phyloP scores from a whole-genome alignment of 2,888 invertebrate species.

The Eristalis arbustorum region DNA sequence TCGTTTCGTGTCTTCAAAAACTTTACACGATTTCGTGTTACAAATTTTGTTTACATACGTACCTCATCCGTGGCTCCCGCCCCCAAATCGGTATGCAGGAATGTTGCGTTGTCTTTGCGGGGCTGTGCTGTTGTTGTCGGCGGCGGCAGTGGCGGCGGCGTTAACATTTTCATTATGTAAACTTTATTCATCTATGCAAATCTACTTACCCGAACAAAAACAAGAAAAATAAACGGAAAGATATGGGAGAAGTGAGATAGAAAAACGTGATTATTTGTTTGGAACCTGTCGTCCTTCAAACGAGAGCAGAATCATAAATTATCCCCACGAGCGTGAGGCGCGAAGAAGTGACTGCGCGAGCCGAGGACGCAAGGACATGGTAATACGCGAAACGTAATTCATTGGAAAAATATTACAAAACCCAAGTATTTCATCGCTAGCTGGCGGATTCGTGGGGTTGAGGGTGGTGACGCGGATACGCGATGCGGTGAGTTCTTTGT shows the following conservation, averaged over 20 bases:
- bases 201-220: slow-evolving; percentile 51
- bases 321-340: slow-evolving; percentile 37
- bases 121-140: neutral
- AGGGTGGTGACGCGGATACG: neutral
- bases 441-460: neutral
- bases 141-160: slow-evolving; percentile 3
- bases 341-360: slow-evolving; percentile 34
- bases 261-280: slow-evolving; percentile 70
- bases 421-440: slow-evolving; percentile 39
- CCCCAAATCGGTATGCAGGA: no score
- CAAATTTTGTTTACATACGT: slow-evolving; percentile 36
- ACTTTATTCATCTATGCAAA: slow-evolving; percentile 71
- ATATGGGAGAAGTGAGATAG: slow-evolving; percentile 63
- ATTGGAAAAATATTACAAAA: slow-evolving; percentile 69
- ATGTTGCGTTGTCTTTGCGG: neutral
- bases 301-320: slow-evolving; percentile 68
- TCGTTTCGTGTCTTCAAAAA: slow-evolving; percentile 18
- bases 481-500: slow-evolving; percentile 2
- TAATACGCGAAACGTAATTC: slow-evolving; percentile 66
- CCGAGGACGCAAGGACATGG: slow-evolving; percentile 36
- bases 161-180: slow-evolving; percentile 69
- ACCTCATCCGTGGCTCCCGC: neutral
- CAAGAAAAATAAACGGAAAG: slow-evolving; percentile 8
- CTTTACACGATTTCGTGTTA: slow-evolving; percentile 55
- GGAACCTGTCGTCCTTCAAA: slow-evolving; percentile 70